Percentiles rank a stretch among this genome's conserved stretches.
These are phyloP conservation scores for Cololabis saira DNA, from an alignment of 2,113 vertebrate genomes.

Conservation along the genomic window DNA sequence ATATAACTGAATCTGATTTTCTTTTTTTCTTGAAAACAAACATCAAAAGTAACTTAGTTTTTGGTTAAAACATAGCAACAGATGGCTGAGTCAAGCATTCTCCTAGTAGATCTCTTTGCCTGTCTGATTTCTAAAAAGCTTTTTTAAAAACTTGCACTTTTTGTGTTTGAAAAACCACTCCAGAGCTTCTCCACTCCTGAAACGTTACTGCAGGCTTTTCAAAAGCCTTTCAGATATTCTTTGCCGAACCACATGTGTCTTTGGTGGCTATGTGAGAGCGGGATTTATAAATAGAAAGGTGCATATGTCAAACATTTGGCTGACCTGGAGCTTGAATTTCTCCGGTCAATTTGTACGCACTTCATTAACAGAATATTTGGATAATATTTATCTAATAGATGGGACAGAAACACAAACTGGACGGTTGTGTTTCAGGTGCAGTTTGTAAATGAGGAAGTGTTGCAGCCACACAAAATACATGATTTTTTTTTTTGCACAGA, in stretches of 20 bases:
- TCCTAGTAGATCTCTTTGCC: not conserved
- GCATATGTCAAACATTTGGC: not conserved
- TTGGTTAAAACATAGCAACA: no score
- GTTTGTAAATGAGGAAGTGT: slow-evolving; percentile 24
- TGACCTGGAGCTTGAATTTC: slow-evolving; percentile 11
- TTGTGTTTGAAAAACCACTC: slow-evolving; percentile 41
- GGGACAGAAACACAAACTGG: not conserved
- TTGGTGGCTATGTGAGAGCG: slow-evolving; percentile 18
- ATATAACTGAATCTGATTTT: not conserved
- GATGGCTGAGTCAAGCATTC: not conserved
- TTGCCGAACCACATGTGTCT: slow-evolving; percentile 31
- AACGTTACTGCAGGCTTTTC: slow-evolving; percentile 35
- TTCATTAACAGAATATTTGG: slow-evolving; percentile 11
- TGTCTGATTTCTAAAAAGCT: slow-evolving; percentile 21
- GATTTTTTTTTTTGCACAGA: slow-evolving; percentile 23
- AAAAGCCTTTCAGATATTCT: slow-evolving; percentile 33
- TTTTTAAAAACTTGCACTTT: slow-evolving; percentile 58
- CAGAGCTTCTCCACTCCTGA: slow-evolving; percentile 39
- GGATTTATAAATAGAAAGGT: slow-evolving; percentile 25
- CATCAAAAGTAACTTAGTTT: no score
- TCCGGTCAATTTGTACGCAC: not conserved
- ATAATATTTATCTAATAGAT: slow-evolving; percentile 30
- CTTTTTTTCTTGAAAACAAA: no score
- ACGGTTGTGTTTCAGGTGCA: not conserved
- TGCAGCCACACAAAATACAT: not conserved